A percentile compares a stretch with the other conserved stretches of the same genome.
Conservation (phyloP, 2,797 vertebrate species). For the Eulemur rubriventer region DNA sequence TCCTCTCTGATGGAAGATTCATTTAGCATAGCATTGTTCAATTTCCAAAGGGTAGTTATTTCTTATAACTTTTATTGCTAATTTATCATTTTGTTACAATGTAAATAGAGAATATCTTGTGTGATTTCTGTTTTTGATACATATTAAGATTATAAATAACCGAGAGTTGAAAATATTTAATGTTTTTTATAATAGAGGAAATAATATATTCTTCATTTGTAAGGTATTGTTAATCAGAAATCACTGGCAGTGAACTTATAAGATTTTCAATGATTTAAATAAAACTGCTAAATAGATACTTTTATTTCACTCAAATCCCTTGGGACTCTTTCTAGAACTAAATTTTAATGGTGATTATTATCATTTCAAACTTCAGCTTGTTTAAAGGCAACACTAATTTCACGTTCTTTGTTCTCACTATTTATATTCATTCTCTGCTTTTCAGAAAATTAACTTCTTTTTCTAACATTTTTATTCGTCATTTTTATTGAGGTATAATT, state of each 20-base stretch:
- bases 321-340: background rate
- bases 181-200: background rate
- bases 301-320: background rate
- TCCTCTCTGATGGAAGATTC: background rate
- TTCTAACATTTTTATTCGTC: background rate
- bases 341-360: background rate
- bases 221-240: background rate
- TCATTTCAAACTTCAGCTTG: background rate
- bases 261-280: background rate
- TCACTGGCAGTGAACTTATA: background rate
- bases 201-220: background rate
- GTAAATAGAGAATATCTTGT: background rate
- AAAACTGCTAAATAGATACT: background rate
- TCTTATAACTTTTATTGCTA: background rate
- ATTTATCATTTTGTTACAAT: background rate
- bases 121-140: background rate
- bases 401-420: background rate
- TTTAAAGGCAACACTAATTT: background rate
- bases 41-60: background rate
- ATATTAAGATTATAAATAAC: background rate
- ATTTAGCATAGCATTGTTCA: background rate
- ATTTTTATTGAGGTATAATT: background rate
- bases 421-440: background rate
- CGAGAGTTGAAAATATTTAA: background rate
- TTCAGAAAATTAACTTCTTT: slow-evolving; percentile 24